Evolutionary conservation across 2,888 invertebrate genomes (phyloP).

Genomic region (Synergus laeviventris): DNA sequence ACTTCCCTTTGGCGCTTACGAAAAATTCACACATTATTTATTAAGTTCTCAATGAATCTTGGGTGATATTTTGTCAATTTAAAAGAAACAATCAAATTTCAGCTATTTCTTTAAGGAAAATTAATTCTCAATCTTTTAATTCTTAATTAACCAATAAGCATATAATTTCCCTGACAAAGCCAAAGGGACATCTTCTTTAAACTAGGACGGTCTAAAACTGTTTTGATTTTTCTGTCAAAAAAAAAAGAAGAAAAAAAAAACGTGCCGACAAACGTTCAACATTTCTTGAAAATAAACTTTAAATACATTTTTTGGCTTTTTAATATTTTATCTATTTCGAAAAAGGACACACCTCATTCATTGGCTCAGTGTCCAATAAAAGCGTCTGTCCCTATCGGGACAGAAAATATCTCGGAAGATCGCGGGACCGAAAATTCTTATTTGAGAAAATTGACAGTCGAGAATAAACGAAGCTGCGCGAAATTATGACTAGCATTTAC

Average conservation of each 20-base stretch:
- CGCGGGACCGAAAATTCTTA: slow-evolving; percentile 1
- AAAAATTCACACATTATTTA: neutral
- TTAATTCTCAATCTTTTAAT: no score
- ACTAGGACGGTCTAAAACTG: neutral
- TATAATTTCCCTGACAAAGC: neutral
- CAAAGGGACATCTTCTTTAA: neutral
- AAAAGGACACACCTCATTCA: slow-evolving; percentile 44
- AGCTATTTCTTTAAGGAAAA: neutral
- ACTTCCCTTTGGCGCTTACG: neutral
- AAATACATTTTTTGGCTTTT: neutral
- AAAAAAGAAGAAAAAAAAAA: neutral
- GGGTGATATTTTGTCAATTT: neutral
- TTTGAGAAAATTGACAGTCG: slow-evolving; percentile 14
- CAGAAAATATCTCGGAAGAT: neutral
- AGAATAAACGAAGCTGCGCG: slow-evolving; percentile 56
- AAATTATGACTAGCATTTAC: slow-evolving; percentile 72
- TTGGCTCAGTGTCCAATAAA: slow-evolving; percentile 52
- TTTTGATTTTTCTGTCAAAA: neutral
- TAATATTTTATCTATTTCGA: neutral
- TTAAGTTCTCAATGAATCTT: neutral
- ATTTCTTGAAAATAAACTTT: neutral
- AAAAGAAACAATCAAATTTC: neutral
- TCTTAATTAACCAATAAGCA: neutral
- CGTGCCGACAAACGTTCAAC: neutral
- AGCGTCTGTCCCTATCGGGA: slow-evolving; percentile 42